Evolutionary conservation across 2,797 vertebrate species (phyloP).

Genomic region (Mycteria americana): DNA sequence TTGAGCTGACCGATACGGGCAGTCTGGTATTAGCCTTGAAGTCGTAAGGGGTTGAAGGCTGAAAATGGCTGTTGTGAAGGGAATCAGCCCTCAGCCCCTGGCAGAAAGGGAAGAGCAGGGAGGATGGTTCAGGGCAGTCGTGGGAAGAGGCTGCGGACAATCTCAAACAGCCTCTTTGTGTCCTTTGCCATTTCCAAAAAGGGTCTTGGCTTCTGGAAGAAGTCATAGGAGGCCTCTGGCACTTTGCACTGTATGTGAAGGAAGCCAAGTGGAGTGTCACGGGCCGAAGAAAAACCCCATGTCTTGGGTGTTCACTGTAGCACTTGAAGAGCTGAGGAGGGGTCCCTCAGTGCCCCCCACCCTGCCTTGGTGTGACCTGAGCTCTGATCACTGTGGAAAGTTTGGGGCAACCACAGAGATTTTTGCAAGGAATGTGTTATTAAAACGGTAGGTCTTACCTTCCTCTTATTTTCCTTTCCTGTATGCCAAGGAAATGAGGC

Average conservation of each 20-base stretch:
- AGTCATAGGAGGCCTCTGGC: neutral
- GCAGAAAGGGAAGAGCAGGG: neutral
- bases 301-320: neutral
- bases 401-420: neutral
- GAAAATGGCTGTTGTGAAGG: neutral
- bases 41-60: neutral
- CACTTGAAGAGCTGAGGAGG: neutral
- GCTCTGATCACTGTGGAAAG: neutral
- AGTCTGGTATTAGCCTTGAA: neutral
- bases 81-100: too few relatives aligned
- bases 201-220: neutral
- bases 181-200: neutral
- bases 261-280: neutral
- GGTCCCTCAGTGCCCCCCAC: neutral
- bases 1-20: neutral
- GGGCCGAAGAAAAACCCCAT: fast-evolving
- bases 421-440: neutral
- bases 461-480: neutral
- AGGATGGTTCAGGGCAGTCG: neutral
- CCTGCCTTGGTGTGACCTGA: neutral
- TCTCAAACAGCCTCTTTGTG: neutral
- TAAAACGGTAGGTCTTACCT: neutral
- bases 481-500: neutral
- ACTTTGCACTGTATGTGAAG: neutral
- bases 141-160: neutral